Conservation (phyloP, 2,797 vertebrate species). For the Anomalospiza imberbis region DNA sequence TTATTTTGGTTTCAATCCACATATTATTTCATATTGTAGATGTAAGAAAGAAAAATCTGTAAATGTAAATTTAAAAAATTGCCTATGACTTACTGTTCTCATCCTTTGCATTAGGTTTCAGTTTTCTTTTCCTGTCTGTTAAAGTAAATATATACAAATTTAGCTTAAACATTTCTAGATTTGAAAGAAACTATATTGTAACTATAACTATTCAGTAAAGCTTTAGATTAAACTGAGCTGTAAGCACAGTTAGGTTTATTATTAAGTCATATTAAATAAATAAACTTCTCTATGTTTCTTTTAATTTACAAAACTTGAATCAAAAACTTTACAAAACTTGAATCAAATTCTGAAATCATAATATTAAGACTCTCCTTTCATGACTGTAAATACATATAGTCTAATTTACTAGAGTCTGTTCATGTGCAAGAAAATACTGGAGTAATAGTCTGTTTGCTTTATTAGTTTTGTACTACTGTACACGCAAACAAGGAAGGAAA, state of each 20-base stretch:
- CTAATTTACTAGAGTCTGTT: not conserved
- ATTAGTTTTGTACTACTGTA: not conserved
- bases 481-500: not conserved
- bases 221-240: not conserved
- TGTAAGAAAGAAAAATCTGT: not conserved
- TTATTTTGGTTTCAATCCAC: not conserved
- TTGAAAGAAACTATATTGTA: not conserved
- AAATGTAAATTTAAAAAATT: not conserved
- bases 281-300: not conserved
- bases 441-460: not conserved
- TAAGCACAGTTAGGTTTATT: not conserved
- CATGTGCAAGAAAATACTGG: not conserved
- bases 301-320: not conserved
- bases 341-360: not conserved
- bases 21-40: not conserved
- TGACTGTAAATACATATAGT: not conserved
- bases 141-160: not conserved
- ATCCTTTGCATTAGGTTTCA: not conserved
- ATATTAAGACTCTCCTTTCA: not conserved
- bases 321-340: not conserved
- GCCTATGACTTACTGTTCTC: constrained; percentile 5
- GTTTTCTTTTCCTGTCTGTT: constrained; percentile 5
- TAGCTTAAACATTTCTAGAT: not conserved
- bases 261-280: not conserved
- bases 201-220: not conserved